phyloP scores from a whole-genome alignment of 2,888 invertebrate species.

The Rhingia campestris region DNA sequence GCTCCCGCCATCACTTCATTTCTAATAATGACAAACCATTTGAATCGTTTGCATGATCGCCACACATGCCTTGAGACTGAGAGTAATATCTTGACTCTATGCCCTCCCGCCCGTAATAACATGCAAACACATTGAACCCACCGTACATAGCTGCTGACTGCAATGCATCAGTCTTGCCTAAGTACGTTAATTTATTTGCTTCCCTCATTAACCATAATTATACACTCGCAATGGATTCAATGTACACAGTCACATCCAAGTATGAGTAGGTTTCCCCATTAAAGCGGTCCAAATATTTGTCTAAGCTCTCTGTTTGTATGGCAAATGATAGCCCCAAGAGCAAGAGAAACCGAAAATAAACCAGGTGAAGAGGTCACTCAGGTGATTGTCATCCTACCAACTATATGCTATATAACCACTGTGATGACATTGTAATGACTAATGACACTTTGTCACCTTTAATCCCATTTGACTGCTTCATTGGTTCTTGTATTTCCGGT shows the following conservation, averaged over 20 bases:
- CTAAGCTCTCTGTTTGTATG: conserved; percentile 33
- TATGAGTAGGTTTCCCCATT: conserved; percentile 35
- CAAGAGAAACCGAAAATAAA: conserved; percentile 30
- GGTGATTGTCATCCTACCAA: conserved; percentile 7
- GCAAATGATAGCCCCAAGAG: neutral
- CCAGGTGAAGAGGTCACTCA: conserved; percentile 66
- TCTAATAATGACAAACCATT: conserved; percentile 11
- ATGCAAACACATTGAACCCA: conserved; percentile 28
- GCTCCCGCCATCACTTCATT: conserved; percentile 6
- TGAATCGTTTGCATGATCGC: conserved; percentile 37
- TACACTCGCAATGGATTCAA: conserved; percentile 28
- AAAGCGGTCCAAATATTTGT: conserved; percentile 65
- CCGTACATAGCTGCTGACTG: neutral
- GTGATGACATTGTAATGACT: conserved; percentile 1
- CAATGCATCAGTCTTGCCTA: conserved; percentile 14
- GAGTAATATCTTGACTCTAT: conserved; percentile 21
- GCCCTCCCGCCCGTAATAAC: conserved; percentile 10
- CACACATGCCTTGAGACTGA: neutral
- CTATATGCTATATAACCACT: neutral
- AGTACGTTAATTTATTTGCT: conserved; percentile 67
- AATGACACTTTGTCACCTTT: neutral
- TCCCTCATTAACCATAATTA: conserved; percentile 66
- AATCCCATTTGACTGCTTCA: neutral
- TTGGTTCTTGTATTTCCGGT: conserved; percentile 1
- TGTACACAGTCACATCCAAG: conserved; percentile 31